phyloP scores from a whole-genome alignment of 2,888 invertebrate species.

The Temnothorax rugatulus region DNA sequence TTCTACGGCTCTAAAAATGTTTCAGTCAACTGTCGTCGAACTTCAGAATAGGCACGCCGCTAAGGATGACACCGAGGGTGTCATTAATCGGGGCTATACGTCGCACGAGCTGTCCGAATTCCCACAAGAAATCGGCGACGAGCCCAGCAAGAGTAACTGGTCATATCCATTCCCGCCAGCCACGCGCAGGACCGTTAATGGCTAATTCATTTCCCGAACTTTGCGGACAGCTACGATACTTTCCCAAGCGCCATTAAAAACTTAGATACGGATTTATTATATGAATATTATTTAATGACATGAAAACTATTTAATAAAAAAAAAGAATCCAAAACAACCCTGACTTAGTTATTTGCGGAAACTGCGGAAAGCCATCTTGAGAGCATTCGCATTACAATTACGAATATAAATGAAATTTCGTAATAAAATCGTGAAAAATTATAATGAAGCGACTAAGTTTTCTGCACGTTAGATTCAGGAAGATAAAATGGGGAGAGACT shows the following conservation, averaged over 20 bases:
- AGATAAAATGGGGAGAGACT: neutral
- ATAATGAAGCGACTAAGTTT: neutral
- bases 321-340: neutral
- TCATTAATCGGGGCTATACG: slow-evolving; percentile 82
- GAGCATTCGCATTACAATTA: neutral
- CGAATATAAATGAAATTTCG: neutral
- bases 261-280: neutral
- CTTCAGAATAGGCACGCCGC: slow-evolving; percentile 73
- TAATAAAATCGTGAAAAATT: slow-evolving; percentile 20
- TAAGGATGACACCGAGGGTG: slow-evolving; percentile 80
- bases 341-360: neutral
- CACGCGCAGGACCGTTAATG: slow-evolving; percentile 77
- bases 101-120: slow-evolving; percentile 80
- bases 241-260: slow-evolving; percentile 17
- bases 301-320: slow-evolving; percentile 34
- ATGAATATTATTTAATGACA: slow-evolving; percentile 30
- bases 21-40: slow-evolving; percentile 82
- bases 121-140: slow-evolving; percentile 78
- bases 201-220: slow-evolving; percentile 39
- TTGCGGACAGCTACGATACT: neutral
- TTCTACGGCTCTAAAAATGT: slow-evolving; percentile 20
- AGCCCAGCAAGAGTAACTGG: slow-evolving; percentile 81
- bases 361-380: neutral
- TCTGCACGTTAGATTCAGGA: neutral
- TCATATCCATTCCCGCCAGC: slow-evolving; percentile 84